Conservation (phyloP, 2,113 vertebrate species). For the Notothenia rossii region DNA sequence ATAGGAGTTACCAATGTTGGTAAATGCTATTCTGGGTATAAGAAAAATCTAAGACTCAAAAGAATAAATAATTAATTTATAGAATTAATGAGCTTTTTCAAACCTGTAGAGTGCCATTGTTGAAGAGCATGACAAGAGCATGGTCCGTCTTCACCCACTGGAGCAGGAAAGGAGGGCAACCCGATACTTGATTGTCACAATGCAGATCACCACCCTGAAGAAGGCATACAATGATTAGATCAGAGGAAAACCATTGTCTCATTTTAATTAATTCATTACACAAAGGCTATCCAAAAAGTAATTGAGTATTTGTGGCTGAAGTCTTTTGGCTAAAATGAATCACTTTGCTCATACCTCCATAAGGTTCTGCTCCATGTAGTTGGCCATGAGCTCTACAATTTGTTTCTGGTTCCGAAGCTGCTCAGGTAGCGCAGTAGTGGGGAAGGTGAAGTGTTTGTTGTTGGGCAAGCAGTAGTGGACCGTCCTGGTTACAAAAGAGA, state of each 20-base stretch:
- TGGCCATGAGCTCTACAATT: slow-evolving; percentile 91
- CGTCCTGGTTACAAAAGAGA: slow-evolving; percentile 78
- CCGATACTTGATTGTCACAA: slow-evolving; percentile 80
- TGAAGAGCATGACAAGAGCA: slow-evolving; percentile 97
- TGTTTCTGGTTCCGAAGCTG: slow-evolving; percentile 93
- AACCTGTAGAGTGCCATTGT: slow-evolving; percentile 95
- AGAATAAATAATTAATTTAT: too few relatives aligned
- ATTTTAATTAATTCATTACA: too few relatives aligned
- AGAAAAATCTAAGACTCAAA: too few relatives aligned
- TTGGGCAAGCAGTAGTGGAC: slow-evolving; percentile 95
- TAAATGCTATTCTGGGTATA: not conserved
- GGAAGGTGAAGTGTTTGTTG: slow-evolving; percentile 93
- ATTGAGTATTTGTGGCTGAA: too few relatives aligned
- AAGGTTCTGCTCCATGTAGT: slow-evolving; percentile 97
- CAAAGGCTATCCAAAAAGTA: too few relatives aligned
- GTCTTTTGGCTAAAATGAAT: too few relatives aligned
- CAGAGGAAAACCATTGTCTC: not conserved
- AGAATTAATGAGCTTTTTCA: not conserved
- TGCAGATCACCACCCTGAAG: slow-evolving; percentile 93
- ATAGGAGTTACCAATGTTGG: not conserved
- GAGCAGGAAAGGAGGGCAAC: slow-evolving; percentile 88
- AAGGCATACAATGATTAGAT: not conserved
- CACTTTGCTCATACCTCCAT: slow-evolving; percentile 88
- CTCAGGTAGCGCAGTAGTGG: slow-evolving; percentile 86
- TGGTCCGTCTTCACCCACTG: slow-evolving; percentile 99